Percentiles rank a stretch among this genome's conserved stretches.
Evolutionary conservation across 2,888 invertebrate species (phyloP).

Genomic region (Orthonychiurus folsomi): DNA sequence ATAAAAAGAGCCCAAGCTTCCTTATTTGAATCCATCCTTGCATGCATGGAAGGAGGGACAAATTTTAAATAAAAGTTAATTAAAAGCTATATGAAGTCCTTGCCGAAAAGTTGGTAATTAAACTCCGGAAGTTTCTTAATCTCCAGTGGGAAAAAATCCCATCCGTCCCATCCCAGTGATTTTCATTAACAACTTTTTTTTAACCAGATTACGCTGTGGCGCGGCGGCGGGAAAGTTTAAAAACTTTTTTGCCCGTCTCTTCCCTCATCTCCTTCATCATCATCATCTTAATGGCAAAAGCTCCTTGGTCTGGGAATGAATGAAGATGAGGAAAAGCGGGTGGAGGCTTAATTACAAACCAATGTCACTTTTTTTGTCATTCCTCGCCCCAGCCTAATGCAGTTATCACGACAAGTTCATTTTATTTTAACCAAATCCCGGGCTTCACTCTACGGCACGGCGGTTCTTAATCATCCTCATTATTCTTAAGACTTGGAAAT

Average conservation of each 20-base stretch:
- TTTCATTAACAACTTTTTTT: constrained; percentile 37
- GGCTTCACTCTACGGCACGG: background rate
- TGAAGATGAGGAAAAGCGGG: constrained; percentile 8
- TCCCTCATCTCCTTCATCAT: too few species aligned
- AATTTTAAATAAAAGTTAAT: background rate
- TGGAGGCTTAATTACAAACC: constrained; percentile 36
- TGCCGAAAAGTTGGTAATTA: background rate
- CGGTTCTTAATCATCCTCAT: background rate
- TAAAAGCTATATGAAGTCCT: background rate
- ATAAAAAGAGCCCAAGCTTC: too few species aligned
- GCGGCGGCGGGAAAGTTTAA: constrained; percentile 7
- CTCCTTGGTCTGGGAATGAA: too few species aligned
- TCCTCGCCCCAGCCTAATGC: constrained; percentile 22
- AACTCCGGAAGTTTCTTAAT: constrained; percentile 8
- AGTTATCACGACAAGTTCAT: constrained; percentile 31
- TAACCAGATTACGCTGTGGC: constrained; percentile 21
- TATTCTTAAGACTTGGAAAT: constrained; percentile 1
- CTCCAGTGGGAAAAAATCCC: constrained; percentile 5
- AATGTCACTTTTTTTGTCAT: constrained; percentile 29
- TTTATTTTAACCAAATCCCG: too few species aligned
- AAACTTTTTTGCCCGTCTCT: constrained; percentile 7
- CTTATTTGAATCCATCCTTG: background rate
- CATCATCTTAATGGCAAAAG: too few species aligned
- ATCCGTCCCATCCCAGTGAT: constrained; percentile 16
- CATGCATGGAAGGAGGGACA: background rate